phyloP scores from a whole-genome alignment of 2,113 vertebrate genomes.

The Phrynosoma blainvillii region DNA sequence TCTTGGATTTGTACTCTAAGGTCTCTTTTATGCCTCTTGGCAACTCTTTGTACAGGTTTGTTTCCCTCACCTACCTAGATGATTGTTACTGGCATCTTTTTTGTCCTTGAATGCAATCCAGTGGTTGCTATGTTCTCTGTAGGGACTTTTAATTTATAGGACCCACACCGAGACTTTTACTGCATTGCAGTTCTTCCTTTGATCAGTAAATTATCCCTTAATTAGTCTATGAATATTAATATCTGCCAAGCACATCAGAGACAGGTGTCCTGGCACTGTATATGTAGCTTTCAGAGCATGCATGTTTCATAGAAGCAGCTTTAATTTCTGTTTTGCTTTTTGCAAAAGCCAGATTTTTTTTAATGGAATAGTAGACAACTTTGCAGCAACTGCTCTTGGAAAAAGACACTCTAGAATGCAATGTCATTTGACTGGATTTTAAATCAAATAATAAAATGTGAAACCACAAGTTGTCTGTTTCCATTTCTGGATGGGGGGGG shows the following conservation, averaged over 20 bases:
- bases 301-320: background rate
- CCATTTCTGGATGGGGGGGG: background rate
- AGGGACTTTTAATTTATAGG: constrained; percentile 9
- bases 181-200: background rate
- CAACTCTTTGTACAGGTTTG: background rate
- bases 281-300: background rate
- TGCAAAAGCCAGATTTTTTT: background rate
- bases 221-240: background rate
- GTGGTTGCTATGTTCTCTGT: background rate
- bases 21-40: background rate
- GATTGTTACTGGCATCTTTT: background rate
- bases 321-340: background rate
- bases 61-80: background rate
- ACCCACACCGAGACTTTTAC: background rate
- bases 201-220: fast-evolving
- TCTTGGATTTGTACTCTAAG: background rate
- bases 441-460: background rate
- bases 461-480: too few species aligned
- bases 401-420: background rate
- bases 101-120: constrained; percentile 3
- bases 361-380: background rate
- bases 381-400: background rate
- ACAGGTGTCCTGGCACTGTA: background rate
- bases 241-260: background rate
- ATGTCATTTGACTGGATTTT: background rate